A percentile compares a stretch with the other conserved stretches of the same genome.
These are phyloP conservation scores for Epizoanthus stellaris DNA, from an alignment of 92 coral and sea anemone genomes.

Conservation along the genomic window DNA sequence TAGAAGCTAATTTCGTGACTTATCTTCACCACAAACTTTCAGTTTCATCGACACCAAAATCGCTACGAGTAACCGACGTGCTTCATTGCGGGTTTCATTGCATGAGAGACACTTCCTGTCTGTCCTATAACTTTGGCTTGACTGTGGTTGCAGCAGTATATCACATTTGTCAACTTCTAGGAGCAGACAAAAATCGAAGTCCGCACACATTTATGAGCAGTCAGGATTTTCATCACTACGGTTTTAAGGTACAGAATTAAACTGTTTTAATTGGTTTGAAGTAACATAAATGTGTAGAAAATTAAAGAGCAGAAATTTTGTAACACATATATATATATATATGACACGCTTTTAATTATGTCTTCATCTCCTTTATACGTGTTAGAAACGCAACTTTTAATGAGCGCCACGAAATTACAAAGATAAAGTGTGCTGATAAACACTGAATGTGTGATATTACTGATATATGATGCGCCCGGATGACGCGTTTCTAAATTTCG, in stretches of 20 bases:
- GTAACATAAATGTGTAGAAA: no score
- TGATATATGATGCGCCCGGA: no score
- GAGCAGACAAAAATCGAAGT: neutral
- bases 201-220: neutral
- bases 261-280: no score
- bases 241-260: neutral
- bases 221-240: slow-evolving; percentile 1
- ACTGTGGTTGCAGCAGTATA: neutral
- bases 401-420: no score
- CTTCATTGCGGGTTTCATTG: slow-evolving; percentile 7
- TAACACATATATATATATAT: no score
- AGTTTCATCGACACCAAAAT: neutral
- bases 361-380: no score
- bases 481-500: no score
- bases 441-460: no score
- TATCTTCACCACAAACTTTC: neutral
- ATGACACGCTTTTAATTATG: no score
- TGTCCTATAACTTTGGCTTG: slow-evolving; percentile 13
- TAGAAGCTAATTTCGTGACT: neutral
- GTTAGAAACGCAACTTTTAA: no score
- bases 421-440: no score
- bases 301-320: no score
- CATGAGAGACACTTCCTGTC: slow-evolving; percentile 1
- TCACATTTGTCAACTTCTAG: slow-evolving; percentile 13
- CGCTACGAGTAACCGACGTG: slow-evolving; percentile 5